Conservation (phyloP, 2,797 vertebrate species). For the Gymnothorax reevesii region DNA sequence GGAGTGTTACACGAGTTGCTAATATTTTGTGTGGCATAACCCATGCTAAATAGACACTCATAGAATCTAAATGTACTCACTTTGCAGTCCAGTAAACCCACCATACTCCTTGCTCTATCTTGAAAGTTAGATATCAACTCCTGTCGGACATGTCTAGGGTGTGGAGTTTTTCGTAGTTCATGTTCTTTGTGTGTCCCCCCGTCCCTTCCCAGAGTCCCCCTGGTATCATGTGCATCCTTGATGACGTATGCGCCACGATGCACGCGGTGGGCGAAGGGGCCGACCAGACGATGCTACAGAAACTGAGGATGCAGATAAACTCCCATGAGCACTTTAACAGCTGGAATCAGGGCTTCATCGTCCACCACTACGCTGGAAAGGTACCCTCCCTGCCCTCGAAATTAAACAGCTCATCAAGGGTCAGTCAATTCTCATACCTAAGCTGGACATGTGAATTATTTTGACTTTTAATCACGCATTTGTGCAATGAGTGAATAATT, state of each 20-base stretch:
- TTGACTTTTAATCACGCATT: too few relatives aligned
- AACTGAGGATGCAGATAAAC: constrained; percentile 90
- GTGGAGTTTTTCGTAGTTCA: neutral
- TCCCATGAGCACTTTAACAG: constrained; percentile 98
- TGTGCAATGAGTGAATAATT: too few relatives aligned
- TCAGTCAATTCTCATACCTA: neutral
- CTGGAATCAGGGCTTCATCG: constrained; percentile 99
- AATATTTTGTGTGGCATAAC: neutral
- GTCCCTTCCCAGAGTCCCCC: constrained; percentile 82
- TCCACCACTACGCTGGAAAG: constrained; percentile 98
- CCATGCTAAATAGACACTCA: neutral
- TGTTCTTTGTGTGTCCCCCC: neutral
- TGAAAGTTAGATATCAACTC: constrained; percentile 80
- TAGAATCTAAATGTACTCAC: constrained; percentile 36
- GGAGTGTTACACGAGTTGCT: too few relatives aligned
- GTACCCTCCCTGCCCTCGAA: constrained; percentile 54
- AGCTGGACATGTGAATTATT: neutral
- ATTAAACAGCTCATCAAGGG: neutral
- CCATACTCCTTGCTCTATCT: constrained; percentile 92
- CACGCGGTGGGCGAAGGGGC: constrained; percentile 94
- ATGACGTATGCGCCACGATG: constrained; percentile 97
- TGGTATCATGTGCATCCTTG: constrained; percentile 95
- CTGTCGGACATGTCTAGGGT: neutral
- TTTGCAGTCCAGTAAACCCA: constrained; percentile 88
- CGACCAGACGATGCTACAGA: constrained; percentile 95